phyloP scores from a whole-genome alignment of 1,140 invertebrate species.

The Drosophila oshimai region DNA sequence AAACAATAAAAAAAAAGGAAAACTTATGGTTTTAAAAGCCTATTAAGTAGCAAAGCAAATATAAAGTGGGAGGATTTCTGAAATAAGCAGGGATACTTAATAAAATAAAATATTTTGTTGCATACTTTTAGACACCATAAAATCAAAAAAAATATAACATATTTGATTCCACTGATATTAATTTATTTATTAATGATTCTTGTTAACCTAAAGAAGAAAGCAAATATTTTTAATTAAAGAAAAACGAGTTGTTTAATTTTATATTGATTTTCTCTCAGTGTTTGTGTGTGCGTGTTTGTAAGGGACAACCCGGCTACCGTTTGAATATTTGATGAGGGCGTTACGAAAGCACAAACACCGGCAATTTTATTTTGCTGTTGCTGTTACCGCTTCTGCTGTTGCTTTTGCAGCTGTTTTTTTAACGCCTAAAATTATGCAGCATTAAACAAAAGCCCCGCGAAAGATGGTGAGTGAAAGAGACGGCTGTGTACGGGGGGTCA shows the following conservation, averaged over 20 bases:
- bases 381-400: conserved; percentile 21
- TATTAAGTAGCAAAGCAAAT: too few relatives aligned
- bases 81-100: too few relatives aligned
- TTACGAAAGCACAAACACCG: conserved; percentile 59
- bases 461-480: conserved; percentile 17
- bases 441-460: conserved; percentile 57
- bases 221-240: too few relatives aligned
- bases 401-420: conserved; percentile 57
- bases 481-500: neutral
- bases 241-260: neutral
- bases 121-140: too few relatives aligned
- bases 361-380: conserved; percentile 62
- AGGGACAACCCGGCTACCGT: conserved; percentile 56
- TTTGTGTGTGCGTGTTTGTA: conserved; percentile 13
- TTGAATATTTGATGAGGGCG: conserved; percentile 79
- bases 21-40: too few relatives aligned
- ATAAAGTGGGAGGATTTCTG: too few relatives aligned
- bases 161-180: too few relatives aligned
- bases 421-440: conserved; percentile 78
- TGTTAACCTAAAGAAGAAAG: too few relatives aligned
- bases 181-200: too few relatives aligned
- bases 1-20: too few relatives aligned
- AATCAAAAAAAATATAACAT: too few relatives aligned
- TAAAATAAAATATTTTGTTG: too few relatives aligned
- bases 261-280: conserved; percentile 16